Conservation (phyloP, 2,797 vertebrate species). For the Lates japonicus region DNA sequence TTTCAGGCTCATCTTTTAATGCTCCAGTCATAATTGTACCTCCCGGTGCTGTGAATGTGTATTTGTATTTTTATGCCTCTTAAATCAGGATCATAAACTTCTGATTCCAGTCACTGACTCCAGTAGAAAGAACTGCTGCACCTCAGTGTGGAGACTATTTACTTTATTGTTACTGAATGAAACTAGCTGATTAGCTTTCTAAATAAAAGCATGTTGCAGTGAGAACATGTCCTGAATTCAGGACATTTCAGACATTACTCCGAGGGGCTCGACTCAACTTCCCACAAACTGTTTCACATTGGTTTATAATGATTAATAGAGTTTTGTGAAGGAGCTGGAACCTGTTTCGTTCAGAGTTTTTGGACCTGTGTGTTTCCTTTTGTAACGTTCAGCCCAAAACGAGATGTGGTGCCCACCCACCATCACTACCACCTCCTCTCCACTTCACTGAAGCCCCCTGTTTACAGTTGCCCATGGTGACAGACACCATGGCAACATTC, state of each 20-base stretch:
- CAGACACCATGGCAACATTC: conserved; percentile 82
- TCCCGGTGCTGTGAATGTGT: background rate
- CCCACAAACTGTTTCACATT: background rate
- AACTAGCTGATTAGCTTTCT: conserved; percentile 9
- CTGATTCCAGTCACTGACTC: background rate
- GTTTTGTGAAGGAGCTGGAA: background rate
- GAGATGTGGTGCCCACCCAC: conserved; percentile 39
- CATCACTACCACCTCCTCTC: conserved; percentile 43
- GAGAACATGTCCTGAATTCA: background rate
- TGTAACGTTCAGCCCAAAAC: conserved; percentile 45
- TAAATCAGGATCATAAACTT: background rate
- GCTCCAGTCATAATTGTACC: background rate
- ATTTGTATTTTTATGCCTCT: background rate
- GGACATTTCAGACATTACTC: too few relatives aligned
- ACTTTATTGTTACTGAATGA: background rate
- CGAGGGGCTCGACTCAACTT: conserved; percentile 5
- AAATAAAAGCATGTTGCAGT: background rate
- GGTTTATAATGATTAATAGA: background rate
- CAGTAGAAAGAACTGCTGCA: background rate
- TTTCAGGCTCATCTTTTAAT: background rate
- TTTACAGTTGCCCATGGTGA: conserved; percentile 88
- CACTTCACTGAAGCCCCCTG: conserved; percentile 77
- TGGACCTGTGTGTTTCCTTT: background rate
- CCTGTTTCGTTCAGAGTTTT: background rate
- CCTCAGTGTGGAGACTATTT: background rate